Evolutionary conservation across 2,113 vertebrate genomes (phyloP), one percentile per base, ranked within the genome.

Genomic region (Equus quagga): DNA sequence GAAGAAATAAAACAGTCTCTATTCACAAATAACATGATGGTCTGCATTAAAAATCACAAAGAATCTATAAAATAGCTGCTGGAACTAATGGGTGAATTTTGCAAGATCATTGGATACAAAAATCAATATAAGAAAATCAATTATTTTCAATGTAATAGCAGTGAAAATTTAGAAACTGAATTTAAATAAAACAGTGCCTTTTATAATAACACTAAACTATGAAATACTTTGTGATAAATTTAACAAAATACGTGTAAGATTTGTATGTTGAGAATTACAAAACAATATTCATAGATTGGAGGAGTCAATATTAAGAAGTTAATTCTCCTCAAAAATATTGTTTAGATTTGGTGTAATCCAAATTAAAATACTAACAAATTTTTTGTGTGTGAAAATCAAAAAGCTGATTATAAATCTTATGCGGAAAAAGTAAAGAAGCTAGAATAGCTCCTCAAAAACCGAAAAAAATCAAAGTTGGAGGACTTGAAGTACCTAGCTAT

Each of bases 151-250:
- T 78, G 72, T 65, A 24, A 8, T 31, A 41, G 82, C 36, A 94
- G 94, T 89, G 44, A 70, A 62, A 49, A 95, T 56, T 75, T 54
- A 86, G 41, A 86, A 92, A 75, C 58, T 73, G 13, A 95, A 89
- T 58, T 97, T 65, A 84, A 88, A 67, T 73, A 75, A 88, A 94
- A 92, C 2, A 62, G 6, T 62, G 11, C 17, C 31, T 86, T 65
- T 92, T 93, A 41, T 5, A 84, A 14, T 49, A 58, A 26, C 26
- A 73, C 10, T 26, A 81, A 67, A 69, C 60, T 81, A 70, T 62
- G 23, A 51, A 41, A 41, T 69, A 49, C 14, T 86, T 36, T 54
- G 12, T 76, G 51, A 56, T 49, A 76, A 70, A 78, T n/a, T 19
- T 89, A 26, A 92, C 60, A 92, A 88, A 62, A 72, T 44, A 51